Base-by-base conservation (phyloP, 2,113 vertebrate genomes). In the Camelus dromedarius region DNA sequence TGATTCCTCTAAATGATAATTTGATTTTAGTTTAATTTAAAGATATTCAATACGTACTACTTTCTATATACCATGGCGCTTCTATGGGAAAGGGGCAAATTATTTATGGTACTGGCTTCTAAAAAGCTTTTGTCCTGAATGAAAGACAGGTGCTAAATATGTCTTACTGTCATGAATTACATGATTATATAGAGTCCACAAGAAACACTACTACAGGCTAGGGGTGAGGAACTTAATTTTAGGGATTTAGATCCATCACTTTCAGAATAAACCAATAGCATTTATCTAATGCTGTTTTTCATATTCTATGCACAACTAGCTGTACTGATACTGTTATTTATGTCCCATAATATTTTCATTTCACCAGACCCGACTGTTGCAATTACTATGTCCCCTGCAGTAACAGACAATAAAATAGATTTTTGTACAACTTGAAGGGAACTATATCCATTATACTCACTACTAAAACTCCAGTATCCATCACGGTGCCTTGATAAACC, bases 1-100 rank as follows among this genome's bases (percentile, higher is more conserved):
- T 58, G 62, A 70, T 67, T 88, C 54, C 2, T 54, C 8, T 70
- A 62, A 81, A n/a, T 69, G 2, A 80, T 42, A 48, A 48, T 35
- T 60, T 84, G 46, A 46, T 67, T 91, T 96, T 6, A 50, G 14
- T 77, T 89, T 94, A 86, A 84, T 46, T 86, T 93, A 58, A 80
- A 93, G 6, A 26, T 85, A 46, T 32, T 76, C 38, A 81, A 6
- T 73, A 14, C 38, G 18, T 62, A 81, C 13, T 30, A 14, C n/a
- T 54, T 42, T 46, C 69, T 1, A 22, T 72, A 38, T 19, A 28
- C 20, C 77, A 5, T 54, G 30, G 20, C 4, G 91, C 95, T 86
- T 86, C n/a, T 18, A 90, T 2, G 12, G 12, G 9, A 52, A 95
- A 56, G 16, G 2, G 2, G 0, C 2, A 89, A 89, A 85, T 48